Base-by-base conservation (phyloP, 2,113 vertebrate species). In the Salvelinus namaycush region DNA sequence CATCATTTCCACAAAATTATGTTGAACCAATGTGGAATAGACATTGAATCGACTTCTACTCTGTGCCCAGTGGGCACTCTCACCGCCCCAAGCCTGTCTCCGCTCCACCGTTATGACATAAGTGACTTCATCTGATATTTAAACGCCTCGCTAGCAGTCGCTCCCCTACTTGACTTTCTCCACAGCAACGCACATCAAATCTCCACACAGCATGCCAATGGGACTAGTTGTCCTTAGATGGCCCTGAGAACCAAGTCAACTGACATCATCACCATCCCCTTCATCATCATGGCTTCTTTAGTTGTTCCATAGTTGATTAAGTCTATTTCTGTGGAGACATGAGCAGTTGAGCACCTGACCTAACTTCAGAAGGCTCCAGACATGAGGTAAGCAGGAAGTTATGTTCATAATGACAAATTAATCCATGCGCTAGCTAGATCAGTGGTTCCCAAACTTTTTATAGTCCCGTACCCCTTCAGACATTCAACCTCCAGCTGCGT, bases 141-240 rank as follows among this genome's bases (percentile, higher is more conserved):
- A 51, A 54, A 54, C 51, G 18, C 51, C 51, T 18, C 5, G 3
- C 51, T 54, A 54, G 1, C 51, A 16, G 13, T 14, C 16, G 5
- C 12, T 18, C 14, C 51, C 51, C 12, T 54, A 54, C 51, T 54
- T 54, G 51, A 54, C 51, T 54, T 54, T 54, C 51, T 54, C 51
- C 16, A 54, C 39, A 44, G 39, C 39, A 44, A 44, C 3, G 51
- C 51, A 54, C 13, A 18, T 18, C 51, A 54, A 54, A 54, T 89
- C 84, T 79, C 75, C 79, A 76, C 11, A 51, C 84, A 76, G 79
- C 82, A 82, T 76, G 83, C 83, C 84, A 78, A 87, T 81, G 81
- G 83, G 72, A 76, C 85, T 83, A 74, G 84, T 79, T 83, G 85
- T 87, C 87, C 88, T 84, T 89, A 89, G 81, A 89, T 89, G 87